Conservation (phyloP, 2,113 vertebrate species). For the Nibea albiflora region DNA sequence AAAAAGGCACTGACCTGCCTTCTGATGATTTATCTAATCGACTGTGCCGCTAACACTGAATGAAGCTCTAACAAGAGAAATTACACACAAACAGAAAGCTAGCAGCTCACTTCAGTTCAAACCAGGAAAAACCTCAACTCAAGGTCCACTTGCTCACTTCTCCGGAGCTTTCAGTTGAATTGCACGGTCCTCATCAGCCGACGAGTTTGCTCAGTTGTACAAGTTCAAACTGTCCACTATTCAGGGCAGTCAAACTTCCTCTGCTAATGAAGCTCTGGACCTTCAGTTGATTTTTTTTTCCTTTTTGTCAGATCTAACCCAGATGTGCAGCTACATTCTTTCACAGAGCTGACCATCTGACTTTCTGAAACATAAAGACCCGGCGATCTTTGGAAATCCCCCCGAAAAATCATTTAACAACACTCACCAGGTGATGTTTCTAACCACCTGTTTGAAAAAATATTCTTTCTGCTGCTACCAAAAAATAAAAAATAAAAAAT, state of each 20-base stretch:
- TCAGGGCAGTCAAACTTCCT: too few species aligned
- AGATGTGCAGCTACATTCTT: background rate
- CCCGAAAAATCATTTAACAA: background rate
- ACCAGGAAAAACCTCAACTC: background rate
- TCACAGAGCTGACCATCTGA: background rate
- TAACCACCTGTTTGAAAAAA: background rate
- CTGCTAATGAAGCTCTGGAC: background rate
- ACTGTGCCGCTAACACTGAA: slow-evolving; percentile 14
- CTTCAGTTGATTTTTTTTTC: background rate
- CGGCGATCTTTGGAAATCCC: background rate
- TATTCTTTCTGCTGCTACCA: background rate
- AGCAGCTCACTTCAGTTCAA: slow-evolving; percentile 30
- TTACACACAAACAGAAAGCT: slow-evolving; percentile 37
- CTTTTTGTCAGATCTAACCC: background rate
- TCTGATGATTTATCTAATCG: slow-evolving; percentile 44
- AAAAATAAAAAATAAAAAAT: background rate
- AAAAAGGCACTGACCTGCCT: slow-evolving; percentile 76
- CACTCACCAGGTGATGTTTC: background rate
- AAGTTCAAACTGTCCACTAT: too few species aligned
- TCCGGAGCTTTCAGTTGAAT: background rate
- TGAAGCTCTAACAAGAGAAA: slow-evolving; percentile 29
- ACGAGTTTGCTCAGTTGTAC: too few species aligned
- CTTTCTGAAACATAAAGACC: background rate
- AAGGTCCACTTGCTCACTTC: background rate
- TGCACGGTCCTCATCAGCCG: background rate